Conservation (phyloP, 2,888 invertebrate species). For the Synergus gifuensis region DNA sequence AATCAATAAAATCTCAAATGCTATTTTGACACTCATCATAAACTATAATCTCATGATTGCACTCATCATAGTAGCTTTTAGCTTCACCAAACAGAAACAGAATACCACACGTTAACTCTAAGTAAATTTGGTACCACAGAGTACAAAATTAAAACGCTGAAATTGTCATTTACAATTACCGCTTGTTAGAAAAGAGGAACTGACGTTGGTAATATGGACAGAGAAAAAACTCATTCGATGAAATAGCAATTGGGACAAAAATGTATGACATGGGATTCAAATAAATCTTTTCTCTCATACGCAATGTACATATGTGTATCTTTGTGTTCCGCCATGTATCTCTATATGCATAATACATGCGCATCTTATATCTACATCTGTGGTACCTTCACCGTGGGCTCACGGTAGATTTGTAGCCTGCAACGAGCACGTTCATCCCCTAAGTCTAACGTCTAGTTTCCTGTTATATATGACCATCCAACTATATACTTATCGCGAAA, state of each 20-base stretch:
- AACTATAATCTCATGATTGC: no score
- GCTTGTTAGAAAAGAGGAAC: no score
- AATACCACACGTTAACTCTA: no score
- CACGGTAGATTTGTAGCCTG: conserved; percentile 73
- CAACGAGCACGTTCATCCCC: conserved; percentile 71
- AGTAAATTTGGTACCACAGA: no score
- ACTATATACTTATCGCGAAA: conserved; percentile 67
- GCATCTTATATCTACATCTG: conserved; percentile 51
- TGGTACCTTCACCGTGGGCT: conserved; percentile 61
- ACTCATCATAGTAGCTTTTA: background rate
- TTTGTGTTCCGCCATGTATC: conserved; percentile 45
- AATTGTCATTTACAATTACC: no score
- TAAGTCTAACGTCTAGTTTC: conserved; percentile 68
- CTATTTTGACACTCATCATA: background rate
- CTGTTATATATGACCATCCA: conserved; percentile 67
- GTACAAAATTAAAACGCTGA: no score
- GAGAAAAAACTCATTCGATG: background rate
- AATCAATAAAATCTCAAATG: conserved; percentile 1
- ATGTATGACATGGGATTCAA: conserved; percentile 32
- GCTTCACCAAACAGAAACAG: no score
- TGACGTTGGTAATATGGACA: no score
- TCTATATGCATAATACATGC: conserved; percentile 43
- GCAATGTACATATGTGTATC: conserved; percentile 46
- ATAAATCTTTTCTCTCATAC: conserved; percentile 32
- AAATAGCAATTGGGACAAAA: conserved; percentile 39